Evolutionary conservation across 2,113 vertebrate genomes (phyloP), one percentile per base, ranked within the genome.

Genomic region (Hemicordylus capensis): DNA sequence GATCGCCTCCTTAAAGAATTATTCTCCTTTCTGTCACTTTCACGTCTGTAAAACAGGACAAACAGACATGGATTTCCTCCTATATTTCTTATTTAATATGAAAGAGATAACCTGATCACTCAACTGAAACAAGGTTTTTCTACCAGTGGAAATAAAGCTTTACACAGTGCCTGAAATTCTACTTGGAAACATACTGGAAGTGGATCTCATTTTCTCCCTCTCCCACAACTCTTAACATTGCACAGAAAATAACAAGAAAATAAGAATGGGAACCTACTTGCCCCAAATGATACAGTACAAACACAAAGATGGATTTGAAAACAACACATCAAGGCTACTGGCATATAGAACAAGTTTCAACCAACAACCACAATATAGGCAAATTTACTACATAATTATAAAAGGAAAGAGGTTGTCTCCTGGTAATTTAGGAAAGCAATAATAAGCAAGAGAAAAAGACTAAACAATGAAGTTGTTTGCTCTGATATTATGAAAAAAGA

Each of bases 1-100:
- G 95, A 95, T 56, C 93, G 95, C 24, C 92, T 93, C 83, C 93
- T 95, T 1, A 94, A 93, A 54, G 93, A 94, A 66, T 93, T 90
- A 86, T 94, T 93, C 79, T 96, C 95, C 84, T 95, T 95, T 46
- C 95, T 93, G 31, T 94, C 95, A 1, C 85, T 89, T 3, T 93
- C 94, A 90, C 87, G 93, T 84, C 96, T 96, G 59, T 1, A 76
- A 87, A 87, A 73, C 2, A 81, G 42, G 83, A 34, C 31, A n/a
- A 19, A 15, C 15, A 74, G 1, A 10, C 1, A 20, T 34, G 20
- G 2, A 61, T 2, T 0, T 78, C 24, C 1, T 15, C 37, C 1
- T 0, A 20, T 0, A 4, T 15, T n/a, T 80, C 39, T 28, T n/a
- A 2, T 6, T 17, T 31, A 64, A 74, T 19, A 6, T 0, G 0